Base-by-base conservation (phyloP, 2,113 vertebrate genomes). In the Catagonus wagneri region DNA sequence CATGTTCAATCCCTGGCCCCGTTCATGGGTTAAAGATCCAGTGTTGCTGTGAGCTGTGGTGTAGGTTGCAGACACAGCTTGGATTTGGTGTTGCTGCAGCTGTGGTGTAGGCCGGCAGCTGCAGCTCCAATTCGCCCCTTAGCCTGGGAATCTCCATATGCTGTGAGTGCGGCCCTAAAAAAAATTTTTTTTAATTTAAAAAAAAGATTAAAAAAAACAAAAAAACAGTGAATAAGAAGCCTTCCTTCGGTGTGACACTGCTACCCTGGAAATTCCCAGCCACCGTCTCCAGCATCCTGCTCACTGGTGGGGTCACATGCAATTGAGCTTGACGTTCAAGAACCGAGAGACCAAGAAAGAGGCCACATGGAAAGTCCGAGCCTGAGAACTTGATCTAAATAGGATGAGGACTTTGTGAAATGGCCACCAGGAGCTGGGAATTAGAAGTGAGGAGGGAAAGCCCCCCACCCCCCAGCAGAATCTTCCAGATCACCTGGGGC, bases 301-400 rank as follows among this genome's bases (percentile, higher is more conserved):
- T 27, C n/a, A n/a, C 58, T 32, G 50, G 44, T 1, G 0, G 13
- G 39, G 5, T 7, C 69, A 65, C 29, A 29, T 56, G 25, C 23
- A 7, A 0, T 8, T 50, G 29, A 74, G 52, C 20, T 2, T 15
- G 36, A 11, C 16, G 1, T 29, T 74, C 5, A 2, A 32, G 20
- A 88, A 11, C 52, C 10, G 20, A 52, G 78, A 39, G 22, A 12
- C 25, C 34, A 11, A 8, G 50, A 56, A 23, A 19, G 56, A 89
- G 6, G 36, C 0, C 5, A 1, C 8, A 2, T 11, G 32, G n/a
- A 50, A 56, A 56, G 65, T 27, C 83, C 13, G 22, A 16, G 23
- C 56, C 54, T 50, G 36, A 69, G n/a, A 69, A 32, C 13, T 2
- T 17, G 8, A 20, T 6, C 23, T 10, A 6, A 3, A 20, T 6